Conservation (phyloP, 2,797 vertebrate genomes). For the Acanthurus leucopareius region DNA sequence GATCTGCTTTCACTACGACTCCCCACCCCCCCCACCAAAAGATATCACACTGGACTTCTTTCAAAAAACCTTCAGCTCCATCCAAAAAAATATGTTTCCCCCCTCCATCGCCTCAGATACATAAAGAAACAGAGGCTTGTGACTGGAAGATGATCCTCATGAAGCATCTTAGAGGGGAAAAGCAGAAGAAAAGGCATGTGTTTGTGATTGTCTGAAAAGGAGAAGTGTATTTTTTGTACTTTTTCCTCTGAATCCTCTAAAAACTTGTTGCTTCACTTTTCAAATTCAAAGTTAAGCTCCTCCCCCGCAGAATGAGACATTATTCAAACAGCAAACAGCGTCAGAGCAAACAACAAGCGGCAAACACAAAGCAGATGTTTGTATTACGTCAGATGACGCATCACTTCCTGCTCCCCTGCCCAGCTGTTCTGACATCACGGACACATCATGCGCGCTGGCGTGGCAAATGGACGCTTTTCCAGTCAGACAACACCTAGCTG, state of each 20-base stretch:
- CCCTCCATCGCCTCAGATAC: conserved; percentile 4
- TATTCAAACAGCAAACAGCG: not conserved
- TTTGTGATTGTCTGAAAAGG: conserved; percentile 20
- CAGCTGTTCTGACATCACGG: conserved; percentile 20
- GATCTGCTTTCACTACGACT: conserved; percentile 65
- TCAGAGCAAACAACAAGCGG: not conserved
- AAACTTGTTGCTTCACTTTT: not conserved
- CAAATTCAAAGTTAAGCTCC: not conserved
- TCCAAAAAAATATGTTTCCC: not conserved
- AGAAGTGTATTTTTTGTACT: too few species aligned
- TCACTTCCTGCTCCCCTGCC: conserved; percentile 1
- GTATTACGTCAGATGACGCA: not conserved
- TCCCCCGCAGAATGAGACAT: not conserved
- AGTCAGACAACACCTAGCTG: conserved; percentile 12
- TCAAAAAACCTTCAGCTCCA: conserved; percentile 45
- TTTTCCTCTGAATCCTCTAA: not conserved
- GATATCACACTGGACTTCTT: conserved; percentile 55
- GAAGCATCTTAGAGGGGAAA: not conserved
- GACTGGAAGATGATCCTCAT: conserved; percentile 1
- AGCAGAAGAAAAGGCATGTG: conserved; percentile 36
- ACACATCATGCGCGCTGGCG: not conserved
- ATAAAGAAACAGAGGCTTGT: conserved; percentile 29
- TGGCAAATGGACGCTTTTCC: not conserved
- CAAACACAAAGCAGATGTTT: not conserved
- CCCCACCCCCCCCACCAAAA: conserved; percentile 1